Percentiles rank a stretch among this genome's conserved stretches.
phyloP scores from a whole-genome alignment of 2,113 vertebrate genomes.

The Redunca redunca region DNA sequence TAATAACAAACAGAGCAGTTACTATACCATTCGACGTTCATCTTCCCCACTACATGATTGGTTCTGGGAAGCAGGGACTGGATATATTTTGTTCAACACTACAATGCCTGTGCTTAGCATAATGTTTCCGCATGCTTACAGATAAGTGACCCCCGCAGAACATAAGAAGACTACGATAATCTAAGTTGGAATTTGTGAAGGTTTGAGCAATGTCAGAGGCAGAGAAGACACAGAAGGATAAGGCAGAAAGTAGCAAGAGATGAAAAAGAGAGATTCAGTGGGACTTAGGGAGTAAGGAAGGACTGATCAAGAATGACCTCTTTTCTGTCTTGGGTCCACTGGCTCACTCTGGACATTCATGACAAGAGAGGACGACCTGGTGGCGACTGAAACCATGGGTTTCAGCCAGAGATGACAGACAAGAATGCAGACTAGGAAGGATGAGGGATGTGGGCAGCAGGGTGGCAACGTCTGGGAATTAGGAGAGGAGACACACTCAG shows the following conservation, averaged over 20 bases:
- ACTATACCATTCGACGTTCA: neutral
- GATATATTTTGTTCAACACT: neutral
- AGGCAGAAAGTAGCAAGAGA: neutral
- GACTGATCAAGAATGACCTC: neutral
- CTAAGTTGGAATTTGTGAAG: neutral
- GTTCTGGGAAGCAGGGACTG: neutral
- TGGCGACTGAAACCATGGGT: neutral
- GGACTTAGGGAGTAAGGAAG: neutral
- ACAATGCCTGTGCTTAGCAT: neutral
- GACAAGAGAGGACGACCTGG: accelerated
- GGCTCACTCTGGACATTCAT: neutral
- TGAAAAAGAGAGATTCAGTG: neutral
- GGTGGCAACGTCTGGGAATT: neutral
- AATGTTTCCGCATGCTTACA: neutral
- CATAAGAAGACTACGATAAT: neutral
- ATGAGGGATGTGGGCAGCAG: accelerated
- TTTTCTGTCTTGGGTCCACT: neutral
- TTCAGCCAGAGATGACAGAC: neutral
- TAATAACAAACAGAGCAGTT: neutral
- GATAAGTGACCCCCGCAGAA: neutral
- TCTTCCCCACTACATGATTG: neutral
- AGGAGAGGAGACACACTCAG: neutral
- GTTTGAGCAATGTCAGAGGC: neutral
- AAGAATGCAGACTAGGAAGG: neutral
- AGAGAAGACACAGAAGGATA: neutral